These are phyloP conservation scores for Ischnus inquisitorius DNA, from an alignment of 2,888 invertebrate species.

Conservation along the genomic window DNA sequence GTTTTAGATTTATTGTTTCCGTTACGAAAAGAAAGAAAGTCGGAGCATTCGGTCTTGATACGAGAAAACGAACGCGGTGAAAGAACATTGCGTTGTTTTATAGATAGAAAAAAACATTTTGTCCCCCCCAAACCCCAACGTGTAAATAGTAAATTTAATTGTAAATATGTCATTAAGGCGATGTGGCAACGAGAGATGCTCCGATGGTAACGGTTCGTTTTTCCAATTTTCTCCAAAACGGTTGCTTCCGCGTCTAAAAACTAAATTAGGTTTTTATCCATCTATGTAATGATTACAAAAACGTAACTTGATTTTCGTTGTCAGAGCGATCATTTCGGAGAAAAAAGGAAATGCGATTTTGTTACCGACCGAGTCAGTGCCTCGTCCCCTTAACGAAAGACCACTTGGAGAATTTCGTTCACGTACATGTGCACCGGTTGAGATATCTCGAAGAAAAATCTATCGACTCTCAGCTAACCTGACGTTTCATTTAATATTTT, in stretches of 20 bases:
- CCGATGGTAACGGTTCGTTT: no score
- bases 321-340: no score
- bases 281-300: no score
- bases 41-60: conserved; percentile 36
- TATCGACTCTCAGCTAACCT: conserved; percentile 25
- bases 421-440: conserved; percentile 62
- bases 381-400: no score
- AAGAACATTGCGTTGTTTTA: conserved; percentile 24
- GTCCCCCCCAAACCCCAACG: background rate
- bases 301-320: no score
- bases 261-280: no score
- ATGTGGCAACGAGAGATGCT: no score
- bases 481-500: conserved; percentile 37
- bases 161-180: conserved; percentile 76
- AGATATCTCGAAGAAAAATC: conserved; percentile 44
- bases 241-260: no score
- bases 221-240: no score
- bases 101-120: conserved; percentile 35
- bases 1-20: conserved; percentile 49
- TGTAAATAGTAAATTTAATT: conserved; percentile 77
- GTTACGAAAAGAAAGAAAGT: background rate
- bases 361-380: no score
- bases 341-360: no score
- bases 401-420: conserved; percentile 53
- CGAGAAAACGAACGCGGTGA: conserved; percentile 27